These are phyloP conservation scores for Euura saliciscinereae DNA, from an alignment of 1,140 invertebrate species.

Conservation along the genomic window DNA sequence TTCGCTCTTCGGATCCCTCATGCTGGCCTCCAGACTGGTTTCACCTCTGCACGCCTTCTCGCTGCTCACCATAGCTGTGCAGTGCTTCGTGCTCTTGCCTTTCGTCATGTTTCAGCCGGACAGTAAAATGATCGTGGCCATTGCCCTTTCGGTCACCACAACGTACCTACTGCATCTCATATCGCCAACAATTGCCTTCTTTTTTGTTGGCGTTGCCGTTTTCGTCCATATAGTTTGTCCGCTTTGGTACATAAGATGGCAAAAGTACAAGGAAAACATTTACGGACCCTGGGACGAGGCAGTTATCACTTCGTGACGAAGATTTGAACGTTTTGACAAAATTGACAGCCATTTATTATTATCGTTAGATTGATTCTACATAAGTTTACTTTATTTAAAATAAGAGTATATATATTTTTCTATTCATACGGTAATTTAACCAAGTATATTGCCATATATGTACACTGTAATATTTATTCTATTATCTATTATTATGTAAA, in stretches of 20 bases:
- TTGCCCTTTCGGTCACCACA: slow-evolving; percentile 43
- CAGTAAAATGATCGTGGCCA: slow-evolving; percentile 44
- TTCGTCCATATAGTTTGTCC: slow-evolving; percentile 81
- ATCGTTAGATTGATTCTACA: too few species aligned
- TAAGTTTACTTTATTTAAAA: too few species aligned
- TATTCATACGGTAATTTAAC: too few species aligned
- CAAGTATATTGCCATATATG: too few species aligned
- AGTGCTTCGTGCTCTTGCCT: slow-evolving; percentile 89
- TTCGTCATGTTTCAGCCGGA: slow-evolving; percentile 65
- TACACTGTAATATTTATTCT: too few species aligned
- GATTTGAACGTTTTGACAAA: neutral
- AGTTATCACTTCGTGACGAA: slow-evolving; percentile 55
- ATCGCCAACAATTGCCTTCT: slow-evolving; percentile 63
- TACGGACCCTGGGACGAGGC: slow-evolving; percentile 97
- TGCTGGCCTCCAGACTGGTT: slow-evolving; percentile 88
- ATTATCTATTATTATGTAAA: too few species aligned
- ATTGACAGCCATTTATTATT: neutral
- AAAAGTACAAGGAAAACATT: slow-evolving; percentile 90
- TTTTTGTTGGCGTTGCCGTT: slow-evolving; percentile 67
- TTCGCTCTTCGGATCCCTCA: slow-evolving; percentile 91
- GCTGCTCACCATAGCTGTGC: slow-evolving; percentile 82
- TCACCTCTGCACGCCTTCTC: slow-evolving; percentile 88
- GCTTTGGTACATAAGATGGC: slow-evolving; percentile 77
- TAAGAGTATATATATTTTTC: too few species aligned
- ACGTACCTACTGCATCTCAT: slow-evolving; percentile 63